Evolutionary conservation across 2,113 vertebrate species (phyloP).

Genomic region (Tamias sibiricus): DNA sequence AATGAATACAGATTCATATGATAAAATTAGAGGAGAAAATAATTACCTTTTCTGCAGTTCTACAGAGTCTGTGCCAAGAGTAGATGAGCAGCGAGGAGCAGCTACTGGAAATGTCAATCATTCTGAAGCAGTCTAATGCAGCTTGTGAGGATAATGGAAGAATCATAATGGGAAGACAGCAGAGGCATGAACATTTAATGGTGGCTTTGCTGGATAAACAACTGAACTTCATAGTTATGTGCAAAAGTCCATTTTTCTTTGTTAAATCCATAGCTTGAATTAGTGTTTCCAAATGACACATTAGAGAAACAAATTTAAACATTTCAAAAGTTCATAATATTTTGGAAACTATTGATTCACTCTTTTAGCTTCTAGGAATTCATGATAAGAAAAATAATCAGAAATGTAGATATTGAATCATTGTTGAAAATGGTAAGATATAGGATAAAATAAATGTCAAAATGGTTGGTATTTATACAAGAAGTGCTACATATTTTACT

Average conservation of each 20-base stretch:
- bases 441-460: not conserved
- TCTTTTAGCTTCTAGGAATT: not conserved
- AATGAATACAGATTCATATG: not conserved
- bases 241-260: not conserved
- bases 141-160: not conserved
- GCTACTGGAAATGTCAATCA: not conserved
- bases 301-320: not conserved
- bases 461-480: not conserved
- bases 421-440: not conserved
- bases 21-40: not conserved
- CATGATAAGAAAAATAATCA: not conserved
- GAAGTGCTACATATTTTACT: not conserved
- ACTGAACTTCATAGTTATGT: not conserved
- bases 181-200: not conserved
- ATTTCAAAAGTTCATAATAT: not conserved
- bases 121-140: not conserved
- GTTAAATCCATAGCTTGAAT: not conserved
- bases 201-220: not conserved
- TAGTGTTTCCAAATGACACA: not conserved
- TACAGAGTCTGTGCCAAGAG: not conserved
- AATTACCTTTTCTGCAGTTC: not conserved
- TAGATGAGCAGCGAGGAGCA: not conserved
- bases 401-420: not conserved
- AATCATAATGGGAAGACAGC: not conserved
- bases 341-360: not conserved